Base-by-base conservation (phyloP, 2,888 invertebrate species). In the Cephus nigrinus region DNA sequence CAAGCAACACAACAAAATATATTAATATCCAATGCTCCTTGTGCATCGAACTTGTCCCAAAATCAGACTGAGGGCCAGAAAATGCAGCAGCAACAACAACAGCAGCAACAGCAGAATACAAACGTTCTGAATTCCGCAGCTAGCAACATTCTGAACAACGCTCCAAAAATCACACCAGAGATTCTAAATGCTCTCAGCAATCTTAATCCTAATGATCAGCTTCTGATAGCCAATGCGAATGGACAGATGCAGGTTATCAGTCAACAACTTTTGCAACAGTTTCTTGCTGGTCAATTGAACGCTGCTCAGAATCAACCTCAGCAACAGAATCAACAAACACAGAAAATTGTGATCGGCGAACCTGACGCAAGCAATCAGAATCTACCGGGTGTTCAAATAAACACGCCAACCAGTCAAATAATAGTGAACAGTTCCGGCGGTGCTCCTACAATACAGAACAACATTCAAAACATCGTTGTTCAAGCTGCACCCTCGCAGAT, bases 241-340 rank as follows among this genome's bases (percentile, higher is more conserved):
- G 91, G 91, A 4, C 91, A 91, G 78, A 91, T 91, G 91, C 91
- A 91, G 79, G 89, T 91, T 1, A 91, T 91, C 35, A 91, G 91
- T 80, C 91, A 91, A 74, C 91, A 91, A 72, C 80, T 90, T 9
- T 80, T 91, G 40, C 91, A 91, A 78, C 91, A 91, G 76, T 87
- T 91, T 75, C 78, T 91, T 55, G 86, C 91, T 9, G 91, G 90
- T 1, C 91, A 91, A 71, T 82, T 91, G 75, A 89, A 89, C 78
- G 80, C 88, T 0, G 82, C 85, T 36, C 83, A 83, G 75, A 31
- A 71, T 32, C 88, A 88, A 76, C 74, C 80, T 72, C 86, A 86
- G 72, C 71, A 71, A 23, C 78, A 78, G 12, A 87, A 85, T 83
- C 90, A 88, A 81, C 90, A 90, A 82, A 89, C 90, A 3, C 91